phyloP scores from a whole-genome alignment of 1,140 invertebrate species.

The Antheraea mylitta region DNA sequence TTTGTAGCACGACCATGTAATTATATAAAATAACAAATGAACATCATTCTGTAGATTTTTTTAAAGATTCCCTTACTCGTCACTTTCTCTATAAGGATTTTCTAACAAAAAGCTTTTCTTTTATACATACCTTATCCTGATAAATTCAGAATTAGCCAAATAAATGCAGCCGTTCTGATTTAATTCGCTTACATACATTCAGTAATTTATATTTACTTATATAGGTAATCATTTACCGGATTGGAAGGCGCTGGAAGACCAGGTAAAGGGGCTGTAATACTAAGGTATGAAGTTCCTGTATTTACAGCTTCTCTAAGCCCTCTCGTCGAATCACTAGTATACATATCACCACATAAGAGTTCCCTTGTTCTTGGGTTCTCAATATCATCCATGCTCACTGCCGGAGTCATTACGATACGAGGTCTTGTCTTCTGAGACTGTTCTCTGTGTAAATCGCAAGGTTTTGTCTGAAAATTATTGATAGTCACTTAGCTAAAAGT shows the following conservation, averaged over 20 bases:
- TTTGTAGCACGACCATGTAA: too few relatives aligned
- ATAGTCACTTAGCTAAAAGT: neutral
- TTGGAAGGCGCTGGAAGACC: slow-evolving; percentile 26
- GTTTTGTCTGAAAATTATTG: slow-evolving; percentile 31
- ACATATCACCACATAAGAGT: slow-evolving; percentile 46
- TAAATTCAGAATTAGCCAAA: too few relatives aligned
- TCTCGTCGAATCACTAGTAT: slow-evolving; percentile 36
- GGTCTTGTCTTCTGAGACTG: slow-evolving; percentile 64
- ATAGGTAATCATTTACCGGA: slow-evolving; percentile 24
- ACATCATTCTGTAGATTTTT: too few relatives aligned
- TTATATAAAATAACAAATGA: too few relatives aligned
- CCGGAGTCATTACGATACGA: slow-evolving; percentile 69
- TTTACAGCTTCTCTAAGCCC: slow-evolving; percentile 23
- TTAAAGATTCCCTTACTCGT: too few relatives aligned
- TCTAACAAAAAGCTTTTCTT: too few relatives aligned
- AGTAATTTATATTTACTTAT: too few relatives aligned
- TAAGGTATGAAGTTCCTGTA: slow-evolving; percentile 18
- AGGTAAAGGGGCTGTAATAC: slow-evolving; percentile 32
- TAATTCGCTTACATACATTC: too few relatives aligned
- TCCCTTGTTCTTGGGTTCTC: slow-evolving; percentile 46
- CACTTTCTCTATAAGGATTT: too few relatives aligned
- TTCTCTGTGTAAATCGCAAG: slow-evolving; percentile 35
- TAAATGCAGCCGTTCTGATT: too few relatives aligned
- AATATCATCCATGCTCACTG: slow-evolving; percentile 75
- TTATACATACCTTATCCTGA: too few relatives aligned